phyloP scores from a whole-genome alignment of 2,113 vertebrate species.

The Heterocephalus glaber region DNA sequence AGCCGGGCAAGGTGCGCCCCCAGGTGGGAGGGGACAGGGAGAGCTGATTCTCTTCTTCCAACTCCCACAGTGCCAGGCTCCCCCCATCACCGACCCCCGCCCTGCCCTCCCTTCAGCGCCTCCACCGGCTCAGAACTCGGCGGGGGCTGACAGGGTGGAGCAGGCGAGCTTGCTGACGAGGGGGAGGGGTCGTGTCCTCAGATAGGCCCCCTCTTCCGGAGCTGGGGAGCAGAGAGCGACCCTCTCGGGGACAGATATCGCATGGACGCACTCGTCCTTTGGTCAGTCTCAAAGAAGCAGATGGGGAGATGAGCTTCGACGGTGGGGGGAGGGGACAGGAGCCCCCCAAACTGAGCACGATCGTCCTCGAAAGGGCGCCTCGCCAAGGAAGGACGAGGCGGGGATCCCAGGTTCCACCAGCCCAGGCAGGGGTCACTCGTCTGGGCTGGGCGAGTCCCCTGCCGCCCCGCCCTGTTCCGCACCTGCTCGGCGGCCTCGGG shows the following conservation, averaged over 20 bases:
- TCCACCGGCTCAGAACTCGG: constrained; percentile 36
- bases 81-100: background rate
- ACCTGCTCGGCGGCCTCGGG: constrained; percentile 95
- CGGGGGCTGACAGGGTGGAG: background rate
- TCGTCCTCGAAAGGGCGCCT: background rate
- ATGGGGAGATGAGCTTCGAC: background rate
- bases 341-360: background rate
- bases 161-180: background rate
- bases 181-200: constrained; percentile 61
- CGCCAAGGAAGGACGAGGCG: background rate
- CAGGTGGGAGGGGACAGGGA: background rate
- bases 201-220: constrained; percentile 5
- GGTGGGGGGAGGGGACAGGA: constrained; percentile 71
- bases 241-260: background rate
- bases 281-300: background rate
- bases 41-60: background rate
- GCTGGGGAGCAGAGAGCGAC: background rate
- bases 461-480: constrained; percentile 87
- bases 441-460: constrained; percentile 50
- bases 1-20: background rate
- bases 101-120: background rate
- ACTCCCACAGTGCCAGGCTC: background rate
- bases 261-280: background rate
- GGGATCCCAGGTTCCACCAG: background rate
- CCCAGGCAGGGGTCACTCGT: background rate